Percentiles rank a stretch among this genome's conserved stretches.
phyloP scores from a whole-genome alignment of 2,113 vertebrate species.

The Lates calcarifer region DNA sequence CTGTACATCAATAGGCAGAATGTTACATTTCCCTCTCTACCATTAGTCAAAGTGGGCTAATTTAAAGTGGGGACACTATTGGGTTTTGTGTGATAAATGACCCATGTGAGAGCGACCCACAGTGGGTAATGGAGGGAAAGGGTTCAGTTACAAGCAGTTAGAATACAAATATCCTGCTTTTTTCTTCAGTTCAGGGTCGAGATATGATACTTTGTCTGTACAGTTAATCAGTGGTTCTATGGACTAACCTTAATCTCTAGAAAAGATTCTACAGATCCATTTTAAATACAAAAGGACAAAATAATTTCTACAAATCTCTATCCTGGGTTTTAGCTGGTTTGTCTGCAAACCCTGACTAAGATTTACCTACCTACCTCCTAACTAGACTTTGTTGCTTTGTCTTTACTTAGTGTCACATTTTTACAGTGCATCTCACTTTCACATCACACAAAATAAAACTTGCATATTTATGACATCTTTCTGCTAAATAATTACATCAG shows the following conservation, averaged over 20 bases:
- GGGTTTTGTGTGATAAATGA: constrained; percentile 73
- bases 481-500: too few species aligned
- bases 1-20: constrained; percentile 52
- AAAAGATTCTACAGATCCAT: neutral
- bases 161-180: constrained; percentile 55
- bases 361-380: neutral
- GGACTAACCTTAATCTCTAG: neutral
- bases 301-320: neutral
- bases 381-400: neutral
- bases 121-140: constrained; percentile 56
- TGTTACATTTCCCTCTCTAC: constrained; percentile 48
- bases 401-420: neutral
- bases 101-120: constrained; percentile 42
- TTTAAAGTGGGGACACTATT: constrained; percentile 68
- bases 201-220: neutral
- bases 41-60: constrained; percentile 72
- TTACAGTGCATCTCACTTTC: neutral
- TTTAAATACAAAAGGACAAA: neutral
- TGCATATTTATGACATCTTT: too few species aligned
- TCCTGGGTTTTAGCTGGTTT: neutral
- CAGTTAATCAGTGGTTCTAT: neutral
- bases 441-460: neutral
- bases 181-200: constrained; percentile 2
- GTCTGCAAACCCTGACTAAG: neutral
- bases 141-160: constrained; percentile 56